Conservation (phyloP, 2,888 invertebrate genomes). For the Pyrrhosoma nymphula region DNA sequence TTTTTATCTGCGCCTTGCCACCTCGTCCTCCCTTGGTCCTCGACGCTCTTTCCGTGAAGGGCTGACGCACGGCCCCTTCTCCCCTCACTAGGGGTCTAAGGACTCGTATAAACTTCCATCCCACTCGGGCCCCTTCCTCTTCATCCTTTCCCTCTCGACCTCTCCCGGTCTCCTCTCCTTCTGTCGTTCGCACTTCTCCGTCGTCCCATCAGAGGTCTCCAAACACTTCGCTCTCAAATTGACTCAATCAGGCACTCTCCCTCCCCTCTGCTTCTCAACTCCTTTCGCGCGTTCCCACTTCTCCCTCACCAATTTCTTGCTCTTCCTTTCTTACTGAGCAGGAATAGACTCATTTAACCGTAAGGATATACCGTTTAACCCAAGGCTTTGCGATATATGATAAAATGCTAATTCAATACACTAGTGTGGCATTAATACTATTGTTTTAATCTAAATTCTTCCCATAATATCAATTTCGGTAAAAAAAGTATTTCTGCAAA, state of each 20-base stretch:
- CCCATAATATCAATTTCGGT: no score
- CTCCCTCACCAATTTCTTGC: neutral
- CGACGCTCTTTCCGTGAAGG: neutral
- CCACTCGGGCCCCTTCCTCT: no score
- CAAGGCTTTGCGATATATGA: no score
- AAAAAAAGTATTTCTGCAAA: no score
- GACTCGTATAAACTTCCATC: neutral
- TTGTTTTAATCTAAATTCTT: no score
- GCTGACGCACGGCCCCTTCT: neutral
- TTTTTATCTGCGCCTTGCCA: neutral
- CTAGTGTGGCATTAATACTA: no score
- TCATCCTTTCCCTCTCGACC: neutral
- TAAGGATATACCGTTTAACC: no score
- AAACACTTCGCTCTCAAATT: slow-evolving; percentile 4
- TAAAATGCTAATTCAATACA: no score
- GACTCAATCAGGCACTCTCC: neutral
- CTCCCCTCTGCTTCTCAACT: neutral
- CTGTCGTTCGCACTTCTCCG: neutral
- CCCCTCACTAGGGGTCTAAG: neutral
- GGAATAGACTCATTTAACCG: no score
- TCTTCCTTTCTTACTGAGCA: no score
- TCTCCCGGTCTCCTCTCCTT: neutral
- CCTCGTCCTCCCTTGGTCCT: neutral
- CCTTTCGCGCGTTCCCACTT: neutral
- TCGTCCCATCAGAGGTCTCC: neutral